A percentile compares a stretch with the other conserved stretches of the same genome.
Evolutionary conservation across 2,113 vertebrate genomes (phyloP).

Genomic region (Clupea harengus): DNA sequence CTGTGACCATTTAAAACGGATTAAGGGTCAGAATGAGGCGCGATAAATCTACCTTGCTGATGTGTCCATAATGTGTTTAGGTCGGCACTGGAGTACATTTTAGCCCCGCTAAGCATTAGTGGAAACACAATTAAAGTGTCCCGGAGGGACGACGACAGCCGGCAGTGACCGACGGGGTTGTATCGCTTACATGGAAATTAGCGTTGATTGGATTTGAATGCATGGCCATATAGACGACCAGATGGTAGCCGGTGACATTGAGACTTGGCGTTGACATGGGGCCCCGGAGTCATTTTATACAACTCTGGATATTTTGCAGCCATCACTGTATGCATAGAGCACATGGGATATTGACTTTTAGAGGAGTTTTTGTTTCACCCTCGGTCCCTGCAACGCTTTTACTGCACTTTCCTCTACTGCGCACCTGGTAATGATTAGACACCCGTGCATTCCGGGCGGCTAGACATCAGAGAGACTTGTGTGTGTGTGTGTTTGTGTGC

Average conservation of each 20-base stretch:
- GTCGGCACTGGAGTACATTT: slow-evolving; percentile 28
- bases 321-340: slow-evolving; percentile 19
- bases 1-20: slow-evolving; percentile 31
- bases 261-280: slow-evolving; percentile 39
- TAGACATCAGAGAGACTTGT: slow-evolving; percentile 51
- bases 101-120: slow-evolving; percentile 20
- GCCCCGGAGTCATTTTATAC: slow-evolving; percentile 21
- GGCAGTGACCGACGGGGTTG: slow-evolving; percentile 27
- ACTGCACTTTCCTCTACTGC: slow-evolving; percentile 57
- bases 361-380: slow-evolving; percentile 38
- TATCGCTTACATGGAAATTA: slow-evolving; percentile 51
- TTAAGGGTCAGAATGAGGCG: slow-evolving; percentile 55
- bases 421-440: slow-evolving; percentile 76
- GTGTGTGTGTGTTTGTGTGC: slow-evolving; percentile 32
- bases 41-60: slow-evolving; percentile 31
- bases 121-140: slow-evolving; percentile 38
- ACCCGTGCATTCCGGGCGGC: slow-evolving; percentile 57
- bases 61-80: slow-evolving; percentile 31
- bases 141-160: slow-evolving; percentile 43
- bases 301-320: slow-evolving; percentile 22
- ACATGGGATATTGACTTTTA: slow-evolving; percentile 63
- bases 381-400: slow-evolving; percentile 39
- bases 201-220: slow-evolving; percentile 51
- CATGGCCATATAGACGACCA: slow-evolving; percentile 38
- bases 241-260: slow-evolving; percentile 51